Evolutionary conservation across 2,797 vertebrate genomes (phyloP).

Genomic region (Rhinophrynus dorsalis): DNA sequence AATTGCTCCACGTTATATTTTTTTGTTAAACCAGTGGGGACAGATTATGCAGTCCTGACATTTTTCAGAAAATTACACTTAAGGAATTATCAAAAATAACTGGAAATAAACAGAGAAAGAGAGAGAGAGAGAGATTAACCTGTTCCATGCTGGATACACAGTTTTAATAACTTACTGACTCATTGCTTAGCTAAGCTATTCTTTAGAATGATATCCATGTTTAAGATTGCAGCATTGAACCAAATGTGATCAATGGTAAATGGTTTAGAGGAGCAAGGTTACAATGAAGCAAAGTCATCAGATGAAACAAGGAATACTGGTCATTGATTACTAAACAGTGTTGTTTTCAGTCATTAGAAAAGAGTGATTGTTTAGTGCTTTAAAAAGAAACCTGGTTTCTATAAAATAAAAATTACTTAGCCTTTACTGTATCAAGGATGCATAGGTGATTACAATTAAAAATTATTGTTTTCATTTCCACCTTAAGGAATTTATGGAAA

Average conservation of each 20-base stretch:
- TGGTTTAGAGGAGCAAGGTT: conserved; percentile 18
- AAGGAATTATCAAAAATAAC: conserved; percentile 9
- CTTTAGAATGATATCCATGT: conserved; percentile 16
- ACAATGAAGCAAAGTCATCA: neutral
- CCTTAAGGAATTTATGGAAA: too few species aligned
- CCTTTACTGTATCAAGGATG: too few species aligned
- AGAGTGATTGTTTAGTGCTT: too few species aligned
- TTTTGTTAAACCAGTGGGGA: conserved; percentile 37
- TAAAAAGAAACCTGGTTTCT: too few species aligned
- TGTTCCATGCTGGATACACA: neutral
- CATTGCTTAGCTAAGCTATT: conserved; percentile 31
- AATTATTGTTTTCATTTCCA: too few species aligned
- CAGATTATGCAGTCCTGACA: conserved; percentile 43
- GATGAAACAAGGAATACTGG: neutral
- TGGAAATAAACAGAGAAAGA: conserved; percentile 8
- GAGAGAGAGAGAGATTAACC: too few species aligned
- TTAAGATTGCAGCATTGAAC: conserved; percentile 20
- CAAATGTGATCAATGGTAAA: conserved; percentile 27
- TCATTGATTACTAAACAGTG: too few species aligned
- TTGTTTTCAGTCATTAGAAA: too few species aligned
- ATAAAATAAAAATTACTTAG: too few species aligned
- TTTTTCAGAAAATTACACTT: conserved; percentile 38
- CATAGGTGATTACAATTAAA: too few species aligned
- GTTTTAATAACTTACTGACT: conserved; percentile 13
- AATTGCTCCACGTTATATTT: conserved; percentile 28